Base-by-base conservation (phyloP, 2,113 vertebrate genomes). In the Ptilorrhoa leucosticta region DNA sequence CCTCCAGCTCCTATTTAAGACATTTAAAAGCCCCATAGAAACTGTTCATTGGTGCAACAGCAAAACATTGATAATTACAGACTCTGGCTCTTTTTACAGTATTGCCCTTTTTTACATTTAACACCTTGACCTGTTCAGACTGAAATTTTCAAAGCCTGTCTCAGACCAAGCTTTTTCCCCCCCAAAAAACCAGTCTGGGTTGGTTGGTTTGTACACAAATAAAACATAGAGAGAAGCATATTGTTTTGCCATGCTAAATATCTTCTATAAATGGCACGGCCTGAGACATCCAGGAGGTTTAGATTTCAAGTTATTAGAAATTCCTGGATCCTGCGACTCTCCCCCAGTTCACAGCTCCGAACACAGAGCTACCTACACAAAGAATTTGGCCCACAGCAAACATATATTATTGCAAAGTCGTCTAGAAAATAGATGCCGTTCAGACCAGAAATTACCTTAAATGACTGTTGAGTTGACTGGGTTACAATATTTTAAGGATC, bases 401-500 rank as follows among this genome's bases (percentile, higher is more conserved):
- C 89, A 90, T 73, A 88, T 18, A 92, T 96, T 96, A 94, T 98
- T 95, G 97, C 95, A 89, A 93, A 96, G 95, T 70, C 53, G 96
- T 95, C 96, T 35, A 97, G 96, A 97, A 98, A 97, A 98, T 96
- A 98, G 97, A 98, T 97, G 96, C 97, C 80, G 97, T 94, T 98
- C 98, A 97, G 97, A 98, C 93, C 97, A 97, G 96, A 97, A 92
- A 95, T 96, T 97, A 96, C 98, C 97, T 98, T 97, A 90, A 95
- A 96, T 97, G 97, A 95, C 97, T 98, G 98, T 97, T 45, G 93
- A 97, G 97, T 87, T 89, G 96, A 96, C 87, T 92, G 96, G 93
- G 96, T 95, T 97, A 97, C 97, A 97, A 98, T 97, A 98, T 98
- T 97, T 96, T 97, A 97, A 96, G 97, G 98, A 97, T 97, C 97